Conservation (phyloP, 2,797 vertebrate species). For the Acanthurus lineatus region DNA sequence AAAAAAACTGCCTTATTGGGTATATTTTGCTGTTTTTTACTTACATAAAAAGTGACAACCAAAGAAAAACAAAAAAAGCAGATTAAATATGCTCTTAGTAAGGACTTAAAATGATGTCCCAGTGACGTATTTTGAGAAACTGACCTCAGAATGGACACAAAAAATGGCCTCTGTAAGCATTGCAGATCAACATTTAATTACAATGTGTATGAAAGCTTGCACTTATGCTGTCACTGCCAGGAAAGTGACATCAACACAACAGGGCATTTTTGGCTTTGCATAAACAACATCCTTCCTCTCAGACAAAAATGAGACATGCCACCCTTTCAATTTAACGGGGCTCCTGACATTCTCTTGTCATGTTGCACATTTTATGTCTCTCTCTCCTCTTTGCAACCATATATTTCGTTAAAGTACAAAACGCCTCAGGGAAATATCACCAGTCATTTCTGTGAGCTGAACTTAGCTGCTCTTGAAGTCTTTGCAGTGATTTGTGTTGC, state of each 20-base stretch:
- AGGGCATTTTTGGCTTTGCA: slow-evolving; percentile 28
- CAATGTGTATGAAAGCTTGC: slow-evolving; percentile 31
- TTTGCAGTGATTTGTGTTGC: slow-evolving; percentile 15
- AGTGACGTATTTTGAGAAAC: slow-evolving; percentile 24
- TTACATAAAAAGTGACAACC: slow-evolving; percentile 2
- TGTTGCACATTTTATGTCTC: slow-evolving; percentile 21
- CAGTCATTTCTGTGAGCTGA: neutral
- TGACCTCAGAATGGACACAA: slow-evolving; percentile 35
- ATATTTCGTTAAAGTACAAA: slow-evolving; percentile 17
- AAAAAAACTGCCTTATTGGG: neutral
- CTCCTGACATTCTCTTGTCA: slow-evolving; percentile 37
- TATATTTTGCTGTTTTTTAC: slow-evolving; percentile 7
- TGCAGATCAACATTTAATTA: slow-evolving; percentile 38
- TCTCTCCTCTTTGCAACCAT: neutral
- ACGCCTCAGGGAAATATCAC: slow-evolving; percentile 3
- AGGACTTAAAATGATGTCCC: slow-evolving; percentile 16
- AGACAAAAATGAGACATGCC: slow-evolving; percentile 12
- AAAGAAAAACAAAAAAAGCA: slow-evolving; percentile 1
- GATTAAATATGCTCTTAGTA: slow-evolving; percentile 5
- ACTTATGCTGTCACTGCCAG: slow-evolving; percentile 51
- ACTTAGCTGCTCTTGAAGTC: slow-evolving; percentile 8
- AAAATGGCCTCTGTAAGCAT: slow-evolving; percentile 28
- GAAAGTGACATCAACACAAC: slow-evolving; percentile 6
- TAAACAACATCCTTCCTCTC: slow-evolving; percentile 28
- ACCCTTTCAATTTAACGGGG: slow-evolving; percentile 8